Evolutionary conservation across 2,888 invertebrate species (phyloP).

Genomic region (Dilophus febrilis): DNA sequence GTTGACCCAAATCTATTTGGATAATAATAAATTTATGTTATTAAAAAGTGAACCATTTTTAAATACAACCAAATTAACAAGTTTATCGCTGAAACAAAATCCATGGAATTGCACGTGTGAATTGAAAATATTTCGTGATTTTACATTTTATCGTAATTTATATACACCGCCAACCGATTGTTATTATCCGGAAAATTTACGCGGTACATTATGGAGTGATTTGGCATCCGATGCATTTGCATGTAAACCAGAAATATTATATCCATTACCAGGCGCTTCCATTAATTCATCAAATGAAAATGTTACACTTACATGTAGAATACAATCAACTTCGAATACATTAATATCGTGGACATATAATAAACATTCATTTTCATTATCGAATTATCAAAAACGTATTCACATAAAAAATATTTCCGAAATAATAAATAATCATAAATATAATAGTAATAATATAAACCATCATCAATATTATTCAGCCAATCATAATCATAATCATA

Average conservation of each 20-base stretch:
- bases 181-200: conserved; percentile 47
- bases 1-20: conserved; percentile 49
- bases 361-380: conserved; percentile 22
- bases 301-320: conserved; percentile 56
- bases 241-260: conserved; percentile 61
- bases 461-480: too few relatives aligned
- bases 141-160: conserved; percentile 52
- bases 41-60: conserved; percentile 47
- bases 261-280: conserved; percentile 41
- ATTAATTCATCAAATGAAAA: conserved; percentile 46
- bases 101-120: conserved; percentile 83
- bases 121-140: conserved; percentile 59
- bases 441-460: too few relatives aligned
- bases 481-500: too few relatives aligned
- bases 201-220: conserved; percentile 56
- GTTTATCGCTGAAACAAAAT: conserved; percentile 61
- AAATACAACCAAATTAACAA: conserved; percentile 46
- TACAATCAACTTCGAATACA: conserved; percentile 57
- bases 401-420: conserved; percentile 9
- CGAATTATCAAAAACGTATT: conserved; percentile 32
- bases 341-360: conserved; percentile 56
- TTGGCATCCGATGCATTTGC: conserved; percentile 57
- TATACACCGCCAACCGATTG: conserved; percentile 61
- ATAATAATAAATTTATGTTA: conserved; percentile 54
- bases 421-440: neutral